These are phyloP conservation scores for Beaufortia kweichowensis DNA, from an alignment of 2,113 vertebrate species.

Conservation along the genomic window DNA sequence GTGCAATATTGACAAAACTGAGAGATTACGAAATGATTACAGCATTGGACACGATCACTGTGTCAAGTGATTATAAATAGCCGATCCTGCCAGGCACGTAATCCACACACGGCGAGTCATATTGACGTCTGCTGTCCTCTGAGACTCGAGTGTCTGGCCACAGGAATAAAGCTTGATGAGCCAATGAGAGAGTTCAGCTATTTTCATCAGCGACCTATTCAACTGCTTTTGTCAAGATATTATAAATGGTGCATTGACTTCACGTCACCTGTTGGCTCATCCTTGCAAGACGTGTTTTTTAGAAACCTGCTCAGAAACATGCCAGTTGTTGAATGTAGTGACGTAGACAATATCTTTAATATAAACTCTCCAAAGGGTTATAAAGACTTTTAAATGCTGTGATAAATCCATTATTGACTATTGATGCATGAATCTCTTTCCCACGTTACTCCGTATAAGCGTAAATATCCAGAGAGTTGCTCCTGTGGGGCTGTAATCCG, in stretches of 20 bases:
- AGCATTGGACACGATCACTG: conserved; percentile 67
- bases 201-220: conserved; percentile 45
- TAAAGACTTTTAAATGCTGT: not conserved
- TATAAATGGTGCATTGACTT: conserved; percentile 37
- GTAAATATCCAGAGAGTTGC: conserved; percentile 60
- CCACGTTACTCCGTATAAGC: conserved; percentile 31
- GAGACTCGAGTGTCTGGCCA: conserved; percentile 60
- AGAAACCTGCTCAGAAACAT: conserved; percentile 4
- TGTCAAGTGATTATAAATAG: conserved; percentile 72
- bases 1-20: conserved; percentile 67
- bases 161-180: conserved; percentile 56
- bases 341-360: not conserved
- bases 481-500: conserved; percentile 72
- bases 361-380: not conserved
- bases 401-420: not conserved
- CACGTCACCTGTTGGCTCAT: conserved; percentile 35
- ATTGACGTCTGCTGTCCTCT: conserved; percentile 61
- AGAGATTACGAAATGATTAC: conserved; percentile 70
- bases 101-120: conserved; percentile 65
- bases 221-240: conserved; percentile 21
- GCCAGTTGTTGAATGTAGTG: not conserved
- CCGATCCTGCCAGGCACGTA: conserved; percentile 64
- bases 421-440: conserved; percentile 29
- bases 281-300: conserved; percentile 26
- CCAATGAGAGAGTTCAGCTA: conserved; percentile 40